A percentile compares a stretch with the other conserved stretches of the same genome.
Evolutionary conservation across 2,888 invertebrate genomes (phyloP).

Genomic region (Aspidapion aeneum): DNA sequence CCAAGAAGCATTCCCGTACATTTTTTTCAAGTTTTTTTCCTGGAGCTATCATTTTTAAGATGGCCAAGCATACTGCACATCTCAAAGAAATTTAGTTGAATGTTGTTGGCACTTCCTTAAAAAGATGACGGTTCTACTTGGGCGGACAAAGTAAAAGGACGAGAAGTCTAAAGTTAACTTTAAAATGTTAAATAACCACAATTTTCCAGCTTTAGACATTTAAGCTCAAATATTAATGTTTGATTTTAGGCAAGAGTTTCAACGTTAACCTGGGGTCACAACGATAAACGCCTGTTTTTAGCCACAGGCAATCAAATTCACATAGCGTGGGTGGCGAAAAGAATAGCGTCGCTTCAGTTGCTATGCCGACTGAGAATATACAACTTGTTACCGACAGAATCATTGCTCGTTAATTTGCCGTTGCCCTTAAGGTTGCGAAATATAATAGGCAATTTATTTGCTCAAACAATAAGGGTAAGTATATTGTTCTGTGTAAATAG

Average conservation of each 20-base stretch:
- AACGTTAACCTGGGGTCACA: conserved; percentile 98
- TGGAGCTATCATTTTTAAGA: too few species aligned
- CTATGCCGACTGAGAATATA: conserved; percentile 81
- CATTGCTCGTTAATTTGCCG: conserved; percentile 73
- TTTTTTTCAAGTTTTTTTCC: too few species aligned
- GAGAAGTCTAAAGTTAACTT: too few species aligned
- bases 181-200: too few species aligned
- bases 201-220: too few species aligned
- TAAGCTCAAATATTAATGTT: too few species aligned
- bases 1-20: too few species aligned
- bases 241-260: conserved; percentile 76
- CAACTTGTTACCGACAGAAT: conserved; percentile 69
- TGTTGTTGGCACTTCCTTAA: too few species aligned
- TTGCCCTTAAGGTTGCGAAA: conserved; percentile 84
- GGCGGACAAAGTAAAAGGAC: too few species aligned
- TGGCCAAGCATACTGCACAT: too few species aligned
- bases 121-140: too few species aligned
- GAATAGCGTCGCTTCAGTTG: conserved; percentile 87
- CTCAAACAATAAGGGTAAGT: conserved; percentile 88
- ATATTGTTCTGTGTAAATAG: neutral
- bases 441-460: conserved; percentile 81
- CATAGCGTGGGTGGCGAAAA: conserved; percentile 89
- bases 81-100: too few species aligned
- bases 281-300: conserved; percentile 91
- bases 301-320: conserved; percentile 89